Evolutionary conservation across 2,797 vertebrate species (phyloP).

Genomic region (Notoglanidium macrostoma): DNA sequence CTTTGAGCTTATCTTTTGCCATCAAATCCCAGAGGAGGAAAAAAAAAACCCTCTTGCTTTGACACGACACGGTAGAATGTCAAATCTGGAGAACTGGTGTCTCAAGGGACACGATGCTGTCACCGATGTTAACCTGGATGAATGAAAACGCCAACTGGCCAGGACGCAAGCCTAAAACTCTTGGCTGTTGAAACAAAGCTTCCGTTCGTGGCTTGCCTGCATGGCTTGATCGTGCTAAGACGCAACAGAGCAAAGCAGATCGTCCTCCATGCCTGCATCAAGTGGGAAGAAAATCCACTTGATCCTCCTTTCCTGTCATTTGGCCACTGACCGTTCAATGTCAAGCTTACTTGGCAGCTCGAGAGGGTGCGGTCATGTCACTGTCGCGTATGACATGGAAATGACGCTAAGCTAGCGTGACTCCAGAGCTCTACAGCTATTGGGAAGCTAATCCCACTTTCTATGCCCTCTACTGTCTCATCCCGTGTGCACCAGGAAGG

Average conservation of each 20-base stretch:
- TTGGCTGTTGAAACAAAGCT: constrained; percentile 10
- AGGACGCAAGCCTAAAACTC: constrained; percentile 36
- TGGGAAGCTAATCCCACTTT: constrained; percentile 67
- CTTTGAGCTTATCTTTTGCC: neutral
- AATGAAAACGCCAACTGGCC: constrained; percentile 22
- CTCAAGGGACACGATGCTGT: constrained; percentile 17
- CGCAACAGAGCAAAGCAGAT: constrained; percentile 24
- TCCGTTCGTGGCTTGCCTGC: constrained; percentile 49
- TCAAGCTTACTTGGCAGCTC: constrained; percentile 45
- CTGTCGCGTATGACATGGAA: constrained; percentile 60
- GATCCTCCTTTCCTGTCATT: constrained; percentile 44
- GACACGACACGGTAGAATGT: neutral
- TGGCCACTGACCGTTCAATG: constrained; percentile 39
- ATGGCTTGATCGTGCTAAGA: constrained; percentile 29
- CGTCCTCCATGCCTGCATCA: neutral
- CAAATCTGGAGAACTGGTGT: neutral
- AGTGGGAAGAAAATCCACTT: constrained; percentile 45
- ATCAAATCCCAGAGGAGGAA: neutral
- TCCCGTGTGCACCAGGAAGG: constrained; percentile 60
- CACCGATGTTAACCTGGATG: constrained; percentile 17
- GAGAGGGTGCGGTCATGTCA: constrained; percentile 48
- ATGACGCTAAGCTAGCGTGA: constrained; percentile 62
- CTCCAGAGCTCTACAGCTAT: constrained; percentile 57
- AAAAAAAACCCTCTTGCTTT: neutral
- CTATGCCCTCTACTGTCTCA: constrained; percentile 52